Base-by-base conservation (phyloP, 1,140 invertebrate species). In the Microvelia longipes region DNA sequence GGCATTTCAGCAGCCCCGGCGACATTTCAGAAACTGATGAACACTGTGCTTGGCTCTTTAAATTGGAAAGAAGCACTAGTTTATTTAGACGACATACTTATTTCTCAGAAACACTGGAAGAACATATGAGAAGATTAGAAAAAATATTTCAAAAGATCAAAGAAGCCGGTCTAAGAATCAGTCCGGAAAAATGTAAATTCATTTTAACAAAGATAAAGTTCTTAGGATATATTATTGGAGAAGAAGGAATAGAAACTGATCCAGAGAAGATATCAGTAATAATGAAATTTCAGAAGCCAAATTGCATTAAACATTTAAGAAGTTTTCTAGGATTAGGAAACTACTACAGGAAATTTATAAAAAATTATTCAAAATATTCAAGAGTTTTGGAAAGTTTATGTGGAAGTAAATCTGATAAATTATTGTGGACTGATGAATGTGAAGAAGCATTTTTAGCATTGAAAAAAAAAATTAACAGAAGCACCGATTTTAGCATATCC, bases 401-500 rank as follows among this genome's bases (percentile, higher is more conserved):
- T 50, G 35, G n/a, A n/a, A 50, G 19, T 11, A 50, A 50, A 19
- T 5, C 5, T 50, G 35, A 11, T 50, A 50, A 50, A 19, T 50
- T 50, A 50, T 11, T 50, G 19, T 50, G 5, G 19, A 50, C 35
- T 5, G 19, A 19, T 5, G 19, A 50, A 19, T 19, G 35, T 5
- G 19, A 50, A 5, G 35, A 50, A 50, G 35, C 19, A 50, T 50
- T 50, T 5, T n/a, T 11, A 50, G 5, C 5, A 50, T 50, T 5
- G 5, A n/a, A 50, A 50, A 50, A 5, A 50, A 50, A 5, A 11
- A 11, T 50, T 50, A 19, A 50, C 35, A 5, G 35, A 50, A 50
- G 35, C 35, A 5, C 71, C 71, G n/a, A 66, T 78, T 11, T 25
- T 82, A 1, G 74, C 77, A 69, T 74, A 78, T 30, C 78, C 78